These are phyloP conservation scores for Listronotus bonariensis DNA, from an alignment of 1,140 invertebrate species.

Conservation along the genomic window DNA sequence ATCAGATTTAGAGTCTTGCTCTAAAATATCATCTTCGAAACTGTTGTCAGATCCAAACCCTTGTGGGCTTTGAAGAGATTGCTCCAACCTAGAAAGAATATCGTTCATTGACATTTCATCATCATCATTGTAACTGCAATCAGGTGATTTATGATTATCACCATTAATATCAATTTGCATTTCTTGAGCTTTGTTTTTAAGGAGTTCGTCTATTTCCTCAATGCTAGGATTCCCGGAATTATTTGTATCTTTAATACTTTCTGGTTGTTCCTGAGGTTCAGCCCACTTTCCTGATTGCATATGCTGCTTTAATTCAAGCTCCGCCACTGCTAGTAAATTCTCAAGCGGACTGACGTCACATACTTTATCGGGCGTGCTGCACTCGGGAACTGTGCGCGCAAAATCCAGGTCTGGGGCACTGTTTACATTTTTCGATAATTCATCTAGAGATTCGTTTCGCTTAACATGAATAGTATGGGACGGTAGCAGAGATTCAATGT, in stretches of 20 bases:
- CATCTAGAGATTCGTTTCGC: conserved; percentile 45
- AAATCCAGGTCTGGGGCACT: conserved; percentile 44
- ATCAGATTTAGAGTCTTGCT: not conserved
- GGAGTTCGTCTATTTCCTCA: conserved; percentile 40
- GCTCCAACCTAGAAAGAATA: conserved; percentile 62
- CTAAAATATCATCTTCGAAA: conserved; percentile 21
- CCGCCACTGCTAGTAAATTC: conserved; percentile 63
- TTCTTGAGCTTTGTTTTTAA: conserved; percentile 44
- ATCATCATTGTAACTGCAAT: conserved; percentile 62
- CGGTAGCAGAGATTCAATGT: conserved; percentile 63
- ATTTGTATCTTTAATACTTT: conserved; percentile 6
- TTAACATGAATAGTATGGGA: conserved; percentile 63
- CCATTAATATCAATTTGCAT: conserved; percentile 44
- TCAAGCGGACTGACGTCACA: conserved; percentile 59
- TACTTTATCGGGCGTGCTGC: conserved; percentile 50
- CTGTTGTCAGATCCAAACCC: conserved; percentile 16
- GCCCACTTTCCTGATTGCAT: conserved; percentile 51
- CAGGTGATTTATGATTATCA: conserved; percentile 43
- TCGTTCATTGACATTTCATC: conserved; percentile 66
- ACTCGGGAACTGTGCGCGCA: conserved; percentile 42
- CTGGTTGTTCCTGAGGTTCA: conserved; percentile 17
- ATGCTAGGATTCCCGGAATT: conserved; percentile 19
- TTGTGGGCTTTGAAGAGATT: conserved; percentile 61
- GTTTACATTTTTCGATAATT: conserved; percentile 45
- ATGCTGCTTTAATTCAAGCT: conserved; percentile 61